Conservation (phyloP, 1,140 invertebrate species). For the Parapsyche elsis region DNA sequence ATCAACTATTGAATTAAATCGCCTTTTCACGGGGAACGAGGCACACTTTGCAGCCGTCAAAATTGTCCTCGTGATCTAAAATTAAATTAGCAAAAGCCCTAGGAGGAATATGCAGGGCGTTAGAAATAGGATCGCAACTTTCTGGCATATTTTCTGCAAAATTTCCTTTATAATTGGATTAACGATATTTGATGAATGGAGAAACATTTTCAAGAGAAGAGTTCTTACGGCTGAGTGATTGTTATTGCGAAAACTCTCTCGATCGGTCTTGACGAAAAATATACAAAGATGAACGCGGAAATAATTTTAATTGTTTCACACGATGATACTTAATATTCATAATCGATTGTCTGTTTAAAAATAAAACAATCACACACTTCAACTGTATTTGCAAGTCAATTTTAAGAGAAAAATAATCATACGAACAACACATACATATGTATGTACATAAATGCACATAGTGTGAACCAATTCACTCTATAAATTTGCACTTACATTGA, state of each 20-base stretch:
- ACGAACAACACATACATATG: too few relatives aligned
- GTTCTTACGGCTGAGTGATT: background rate
- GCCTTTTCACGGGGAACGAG: too few relatives aligned
- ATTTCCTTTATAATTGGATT: conserved; percentile 11
- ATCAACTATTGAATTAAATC: background rate
- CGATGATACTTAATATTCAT: background rate
- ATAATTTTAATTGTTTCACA: too few relatives aligned
- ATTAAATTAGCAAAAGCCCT: background rate
- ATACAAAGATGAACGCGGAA: too few relatives aligned
- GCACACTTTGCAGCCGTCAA: background rate
- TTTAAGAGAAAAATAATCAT: too few relatives aligned
- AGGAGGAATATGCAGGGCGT: background rate
- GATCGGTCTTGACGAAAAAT: background rate
- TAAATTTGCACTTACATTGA: too few relatives aligned
- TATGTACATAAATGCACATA: too few relatives aligned
- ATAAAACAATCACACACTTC: background rate
- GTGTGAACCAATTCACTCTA: too few relatives aligned
- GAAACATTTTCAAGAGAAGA: background rate
- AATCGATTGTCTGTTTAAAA: background rate
- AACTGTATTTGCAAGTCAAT: too few relatives aligned
- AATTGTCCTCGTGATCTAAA: background rate
- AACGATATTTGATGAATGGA: background rate
- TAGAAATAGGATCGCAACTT: background rate
- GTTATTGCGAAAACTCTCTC: conserved; percentile 1
- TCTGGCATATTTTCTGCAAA: background rate